Evolutionary conservation across 2,888 invertebrate genomes (phyloP).

Genomic region (Stenchaetothrips biformis): DNA sequence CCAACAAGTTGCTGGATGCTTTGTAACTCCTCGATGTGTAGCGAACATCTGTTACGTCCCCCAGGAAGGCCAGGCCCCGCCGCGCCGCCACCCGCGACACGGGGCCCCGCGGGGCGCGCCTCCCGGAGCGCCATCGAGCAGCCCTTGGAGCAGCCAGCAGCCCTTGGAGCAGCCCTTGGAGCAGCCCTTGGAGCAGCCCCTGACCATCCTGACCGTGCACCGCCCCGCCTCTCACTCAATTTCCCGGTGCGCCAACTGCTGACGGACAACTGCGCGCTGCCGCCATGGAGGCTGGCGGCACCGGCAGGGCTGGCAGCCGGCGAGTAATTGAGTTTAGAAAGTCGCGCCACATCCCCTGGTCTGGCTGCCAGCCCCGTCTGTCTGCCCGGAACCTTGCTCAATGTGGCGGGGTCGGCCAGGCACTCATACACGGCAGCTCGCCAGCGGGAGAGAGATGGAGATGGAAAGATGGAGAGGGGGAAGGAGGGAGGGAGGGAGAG

Average conservation of each 20-base stretch:
- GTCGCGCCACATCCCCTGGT: background rate
- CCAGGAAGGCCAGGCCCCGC: background rate
- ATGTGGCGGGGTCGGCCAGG: background rate
- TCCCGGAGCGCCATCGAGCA: background rate
- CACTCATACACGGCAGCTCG: too few relatives aligned
- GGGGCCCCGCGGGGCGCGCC: background rate
- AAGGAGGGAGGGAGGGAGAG: too few relatives aligned
- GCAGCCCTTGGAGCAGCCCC: background rate
- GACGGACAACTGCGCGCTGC: background rate
- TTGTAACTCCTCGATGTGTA: constrained; percentile 21
- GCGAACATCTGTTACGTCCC: constrained; percentile 22
- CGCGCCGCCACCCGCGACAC: background rate
- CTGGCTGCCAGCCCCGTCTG: background rate
- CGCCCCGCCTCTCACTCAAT: background rate
- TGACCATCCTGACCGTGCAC: background rate
- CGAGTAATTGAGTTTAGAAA: constrained; percentile 17
- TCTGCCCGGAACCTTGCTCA: background rate
- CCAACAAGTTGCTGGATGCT: constrained; percentile 24
- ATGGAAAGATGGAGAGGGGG: too few relatives aligned
- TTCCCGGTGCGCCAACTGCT: background rate
- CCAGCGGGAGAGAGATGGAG: too few relatives aligned
- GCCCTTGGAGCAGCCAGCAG: too few relatives aligned
- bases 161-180: background rate
- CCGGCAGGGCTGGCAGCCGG: background rate
- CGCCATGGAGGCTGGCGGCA: background rate